These are phyloP conservation scores for Myotis pilosus DNA, from an alignment of 2,797 vertebrate species.

Conservation along the genomic window DNA sequence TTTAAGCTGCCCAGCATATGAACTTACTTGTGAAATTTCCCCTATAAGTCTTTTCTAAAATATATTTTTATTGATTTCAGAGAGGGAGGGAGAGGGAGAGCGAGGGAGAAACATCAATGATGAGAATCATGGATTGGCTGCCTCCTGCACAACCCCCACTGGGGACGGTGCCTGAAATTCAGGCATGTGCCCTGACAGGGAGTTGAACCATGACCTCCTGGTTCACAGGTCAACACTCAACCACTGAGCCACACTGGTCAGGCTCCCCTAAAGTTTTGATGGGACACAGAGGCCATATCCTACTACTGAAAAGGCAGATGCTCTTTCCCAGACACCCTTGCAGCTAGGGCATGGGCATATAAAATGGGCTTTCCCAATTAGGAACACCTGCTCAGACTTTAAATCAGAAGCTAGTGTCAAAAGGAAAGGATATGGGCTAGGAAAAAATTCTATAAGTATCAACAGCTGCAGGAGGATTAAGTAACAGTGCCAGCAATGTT, in stretches of 20 bases:
- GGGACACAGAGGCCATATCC: not conserved
- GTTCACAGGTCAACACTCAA: too few relatives aligned
- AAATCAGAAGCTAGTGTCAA: not conserved
- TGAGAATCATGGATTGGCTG: too few relatives aligned
- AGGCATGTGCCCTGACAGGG: too few relatives aligned
- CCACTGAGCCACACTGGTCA: too few relatives aligned
- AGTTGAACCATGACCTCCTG: too few relatives aligned
- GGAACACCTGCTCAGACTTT: conserved; percentile 36
- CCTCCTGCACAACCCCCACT: too few relatives aligned
- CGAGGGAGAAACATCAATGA: too few relatives aligned
- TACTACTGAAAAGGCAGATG: not conserved
- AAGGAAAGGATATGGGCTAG: not conserved
- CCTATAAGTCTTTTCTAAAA: not conserved
- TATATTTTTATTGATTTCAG: too few relatives aligned
- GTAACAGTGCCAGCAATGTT: not conserved
- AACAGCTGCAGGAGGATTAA: conserved; percentile 36
- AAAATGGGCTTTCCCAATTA: conserved; percentile 19
- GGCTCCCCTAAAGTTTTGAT: not conserved
- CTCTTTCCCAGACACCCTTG: not conserved
- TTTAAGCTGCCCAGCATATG: conserved; percentile 15
- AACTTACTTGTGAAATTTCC: conserved; percentile 23
- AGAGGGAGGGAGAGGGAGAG: too few relatives aligned
- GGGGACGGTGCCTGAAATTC: too few relatives aligned
- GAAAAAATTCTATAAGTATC: conserved; percentile 6
- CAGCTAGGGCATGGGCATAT: not conserved